Evolutionary conservation across 2,113 vertebrate genomes (phyloP).

Genomic region (Coptodon rendalli): DNA sequence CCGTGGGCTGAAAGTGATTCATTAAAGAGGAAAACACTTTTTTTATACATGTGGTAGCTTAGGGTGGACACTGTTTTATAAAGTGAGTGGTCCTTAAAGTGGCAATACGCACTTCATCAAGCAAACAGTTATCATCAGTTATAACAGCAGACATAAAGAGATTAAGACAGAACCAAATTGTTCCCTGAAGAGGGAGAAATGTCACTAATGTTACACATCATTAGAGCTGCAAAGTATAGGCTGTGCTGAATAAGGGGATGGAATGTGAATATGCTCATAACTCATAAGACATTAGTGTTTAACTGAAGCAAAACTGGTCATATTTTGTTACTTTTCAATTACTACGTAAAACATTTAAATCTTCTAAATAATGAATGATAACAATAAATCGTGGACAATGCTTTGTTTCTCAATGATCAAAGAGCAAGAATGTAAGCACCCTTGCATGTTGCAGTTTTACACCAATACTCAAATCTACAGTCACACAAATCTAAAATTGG

Average conservation of each 20-base stretch:
- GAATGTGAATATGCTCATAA: neutral
- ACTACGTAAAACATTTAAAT: neutral
- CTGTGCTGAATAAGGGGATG: neutral
- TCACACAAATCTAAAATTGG: slow-evolving; percentile 14
- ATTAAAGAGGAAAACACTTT: neutral
- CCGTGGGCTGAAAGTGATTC: neutral
- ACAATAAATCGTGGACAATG: neutral
- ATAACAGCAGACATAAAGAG: slow-evolving; percentile 9
- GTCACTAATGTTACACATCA: slow-evolving; percentile 20
- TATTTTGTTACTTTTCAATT: neutral
- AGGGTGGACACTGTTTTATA: neutral
- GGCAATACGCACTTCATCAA: neutral
- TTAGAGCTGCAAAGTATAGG: slow-evolving; percentile 7
- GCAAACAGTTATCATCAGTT: neutral
- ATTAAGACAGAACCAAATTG: neutral
- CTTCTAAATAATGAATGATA: neutral
- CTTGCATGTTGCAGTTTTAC: neutral
- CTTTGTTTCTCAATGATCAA: neutral
- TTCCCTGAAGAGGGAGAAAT: slow-evolving; percentile 3
- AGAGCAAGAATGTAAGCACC: neutral
- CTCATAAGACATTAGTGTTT: neutral
- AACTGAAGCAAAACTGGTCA: neutral
- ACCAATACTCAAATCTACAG: neutral
- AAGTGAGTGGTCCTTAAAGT: neutral
- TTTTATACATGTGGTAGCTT: neutral